Percentiles rank a stretch among this genome's conserved stretches.
phyloP scores from a whole-genome alignment of 2,113 vertebrate species.

The Actenoides hombroni region DNA sequence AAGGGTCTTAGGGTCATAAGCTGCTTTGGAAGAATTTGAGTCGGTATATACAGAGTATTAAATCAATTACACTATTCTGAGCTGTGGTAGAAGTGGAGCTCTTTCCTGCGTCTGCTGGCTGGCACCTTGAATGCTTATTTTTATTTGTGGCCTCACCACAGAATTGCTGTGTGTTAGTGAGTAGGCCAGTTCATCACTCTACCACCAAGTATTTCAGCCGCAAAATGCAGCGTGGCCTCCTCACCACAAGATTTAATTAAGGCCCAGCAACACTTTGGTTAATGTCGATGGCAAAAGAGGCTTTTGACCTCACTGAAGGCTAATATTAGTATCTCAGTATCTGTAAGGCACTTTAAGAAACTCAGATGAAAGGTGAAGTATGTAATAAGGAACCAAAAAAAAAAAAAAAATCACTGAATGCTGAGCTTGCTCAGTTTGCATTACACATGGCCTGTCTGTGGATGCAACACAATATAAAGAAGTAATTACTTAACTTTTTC shows the following conservation, averaged over 20 bases:
- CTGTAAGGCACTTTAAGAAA: background rate
- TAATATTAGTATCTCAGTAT: background rate
- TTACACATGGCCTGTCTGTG: background rate
- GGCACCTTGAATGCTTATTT: background rate
- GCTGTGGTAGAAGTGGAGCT: background rate
- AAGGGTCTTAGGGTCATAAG: background rate
- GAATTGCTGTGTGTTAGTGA: background rate
- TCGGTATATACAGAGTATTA: background rate
- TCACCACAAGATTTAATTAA: background rate
- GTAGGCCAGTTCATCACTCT: background rate
- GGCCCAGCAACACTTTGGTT: background rate
- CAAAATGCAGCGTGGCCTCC: background rate
- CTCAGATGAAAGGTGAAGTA: background rate
- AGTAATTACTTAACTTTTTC: slow-evolving; percentile 29
- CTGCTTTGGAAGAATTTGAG: background rate
- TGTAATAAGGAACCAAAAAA: background rate
- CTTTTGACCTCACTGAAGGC: background rate
- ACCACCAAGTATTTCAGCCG: background rate
- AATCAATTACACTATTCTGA: background rate
- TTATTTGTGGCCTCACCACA: slow-evolving; percentile 6
- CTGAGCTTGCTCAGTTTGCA: slow-evolving; percentile 3
- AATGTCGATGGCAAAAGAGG: background rate
- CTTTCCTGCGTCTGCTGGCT: background rate
- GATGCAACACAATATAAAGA: background rate
- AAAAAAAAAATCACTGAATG: background rate